Evolutionary conservation across 2,888 invertebrate species (phyloP).

Genomic region (Vesta saturnalis): DNA sequence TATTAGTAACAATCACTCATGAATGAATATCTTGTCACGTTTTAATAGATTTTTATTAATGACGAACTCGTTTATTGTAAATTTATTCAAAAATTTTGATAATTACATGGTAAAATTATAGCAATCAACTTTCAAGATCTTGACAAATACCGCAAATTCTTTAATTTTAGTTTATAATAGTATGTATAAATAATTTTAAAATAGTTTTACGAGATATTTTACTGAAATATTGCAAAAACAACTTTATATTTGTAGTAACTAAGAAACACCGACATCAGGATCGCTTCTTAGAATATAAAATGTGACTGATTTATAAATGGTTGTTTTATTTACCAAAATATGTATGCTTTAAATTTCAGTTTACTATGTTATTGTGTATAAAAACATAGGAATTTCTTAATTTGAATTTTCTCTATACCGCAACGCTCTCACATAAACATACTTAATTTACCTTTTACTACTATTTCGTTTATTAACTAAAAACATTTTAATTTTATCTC

Average conservation of each 20-base stretch:
- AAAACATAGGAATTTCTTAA: too few relatives aligned
- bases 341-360: too few relatives aligned
- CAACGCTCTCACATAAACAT: too few relatives aligned
- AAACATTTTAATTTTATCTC: too few relatives aligned
- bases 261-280: not conserved
- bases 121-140: not conserved
- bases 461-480: too few relatives aligned
- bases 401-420: too few relatives aligned
- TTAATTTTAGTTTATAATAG: too few relatives aligned
- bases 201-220: not conserved
- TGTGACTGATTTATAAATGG: not conserved
- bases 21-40: not conserved
- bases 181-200: not conserved
- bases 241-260: not conserved
- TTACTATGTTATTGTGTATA: too few relatives aligned
- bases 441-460: too few relatives aligned
- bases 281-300: not conserved
- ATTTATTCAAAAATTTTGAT: conserved; percentile 5
- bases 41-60: not conserved
- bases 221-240: not conserved
- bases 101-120: not conserved
- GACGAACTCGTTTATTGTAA: not conserved
- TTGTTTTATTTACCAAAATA: too few relatives aligned
- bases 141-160: not conserved
- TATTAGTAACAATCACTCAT: conserved; percentile 5